A percentile compares a stretch with the other conserved stretches of the same genome.
These are phyloP conservation scores for Catalaphyllia jardinei DNA, from an alignment of 64 coral and sea anemone species.

Conservation along the genomic window DNA sequence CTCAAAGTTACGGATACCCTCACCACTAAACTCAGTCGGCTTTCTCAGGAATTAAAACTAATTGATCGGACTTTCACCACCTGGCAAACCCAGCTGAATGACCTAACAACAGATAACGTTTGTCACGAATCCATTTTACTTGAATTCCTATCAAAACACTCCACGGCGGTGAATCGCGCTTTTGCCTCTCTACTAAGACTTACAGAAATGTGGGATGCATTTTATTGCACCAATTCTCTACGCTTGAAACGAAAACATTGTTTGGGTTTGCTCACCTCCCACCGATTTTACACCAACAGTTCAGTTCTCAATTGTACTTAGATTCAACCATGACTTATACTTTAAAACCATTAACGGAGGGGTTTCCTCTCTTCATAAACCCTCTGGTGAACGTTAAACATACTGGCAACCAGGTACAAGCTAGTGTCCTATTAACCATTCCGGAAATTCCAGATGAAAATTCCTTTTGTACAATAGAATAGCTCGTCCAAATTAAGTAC, in stretches of 20 bases:
- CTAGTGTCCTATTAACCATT: not conserved
- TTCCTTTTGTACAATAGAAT: too few species aligned
- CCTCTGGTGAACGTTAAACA: not conserved
- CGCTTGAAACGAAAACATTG: not conserved
- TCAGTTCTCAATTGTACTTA: not conserved
- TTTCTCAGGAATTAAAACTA: not conserved
- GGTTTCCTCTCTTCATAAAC: not conserved
- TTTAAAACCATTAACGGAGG: not conserved
- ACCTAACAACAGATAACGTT: not conserved
- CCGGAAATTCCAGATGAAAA: not conserved
- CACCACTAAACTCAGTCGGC: slow-evolving; percentile 10
- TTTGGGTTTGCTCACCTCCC: not conserved
- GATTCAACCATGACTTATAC: not conserved
- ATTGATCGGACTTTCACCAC: not conserved
- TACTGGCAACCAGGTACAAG: not conserved
- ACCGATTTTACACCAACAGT: not conserved
- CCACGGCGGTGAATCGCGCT: not conserved
- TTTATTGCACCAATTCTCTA: not conserved
- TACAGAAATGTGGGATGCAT: not conserved
- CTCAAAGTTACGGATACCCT: too few species aligned
- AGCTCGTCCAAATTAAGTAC: too few species aligned
- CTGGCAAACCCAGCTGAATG: not conserved
- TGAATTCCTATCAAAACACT: slow-evolving; percentile 33
- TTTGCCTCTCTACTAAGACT: not conserved
- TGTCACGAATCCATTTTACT: not conserved